phyloP scores from a whole-genome alignment of 2,113 vertebrate genomes.

The Hippocampus mohnikei region DNA sequence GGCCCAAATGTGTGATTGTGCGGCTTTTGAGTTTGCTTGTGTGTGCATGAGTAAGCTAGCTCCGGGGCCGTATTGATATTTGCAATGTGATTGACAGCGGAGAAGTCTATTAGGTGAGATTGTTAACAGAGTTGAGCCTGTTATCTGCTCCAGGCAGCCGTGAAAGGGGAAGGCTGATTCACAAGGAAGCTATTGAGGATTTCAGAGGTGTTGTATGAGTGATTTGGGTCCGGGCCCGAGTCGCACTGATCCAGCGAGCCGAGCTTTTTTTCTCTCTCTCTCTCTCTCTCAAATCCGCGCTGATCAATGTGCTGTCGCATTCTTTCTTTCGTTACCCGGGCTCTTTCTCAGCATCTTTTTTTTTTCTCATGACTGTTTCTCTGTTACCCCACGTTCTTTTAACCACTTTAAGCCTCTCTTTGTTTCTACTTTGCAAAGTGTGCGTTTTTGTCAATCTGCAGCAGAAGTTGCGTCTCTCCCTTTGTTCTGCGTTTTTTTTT shows the following conservation, averaged over 20 bases:
- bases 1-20: constrained; percentile 6
- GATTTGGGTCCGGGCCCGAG: constrained; percentile 61
- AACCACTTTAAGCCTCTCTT: constrained; percentile 45
- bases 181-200: constrained; percentile 74
- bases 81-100: constrained; percentile 74
- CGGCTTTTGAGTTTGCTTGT: constrained; percentile 2
- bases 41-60: constrained; percentile 27
- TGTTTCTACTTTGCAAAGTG: constrained; percentile 51
- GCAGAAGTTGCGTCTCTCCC: constrained; percentile 30
- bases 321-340: constrained; percentile 23
- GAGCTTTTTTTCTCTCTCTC: constrained; percentile 18
- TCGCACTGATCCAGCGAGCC: constrained; percentile 49
- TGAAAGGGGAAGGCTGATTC: constrained; percentile 71
- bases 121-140: constrained; percentile 73
- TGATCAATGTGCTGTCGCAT: constrained; percentile 67
- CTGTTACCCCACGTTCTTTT: constrained; percentile 34
- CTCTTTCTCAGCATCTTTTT: constrained; percentile 14
- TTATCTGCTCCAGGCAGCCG: constrained; percentile 76
- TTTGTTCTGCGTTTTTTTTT: constrained; percentile 18
- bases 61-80: constrained; percentile 66
- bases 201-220: constrained; percentile 77
- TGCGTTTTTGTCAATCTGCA: constrained; percentile 37
- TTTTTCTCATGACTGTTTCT: constrained; percentile 24
- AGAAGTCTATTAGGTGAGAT: constrained; percentile 80
- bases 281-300: constrained; percentile 40